Percentiles rank a stretch among this genome's conserved stretches.
These are phyloP conservation scores for Lanius ludovicianus DNA, from an alignment of 2,113 vertebrate species.

Conservation along the genomic window DNA sequence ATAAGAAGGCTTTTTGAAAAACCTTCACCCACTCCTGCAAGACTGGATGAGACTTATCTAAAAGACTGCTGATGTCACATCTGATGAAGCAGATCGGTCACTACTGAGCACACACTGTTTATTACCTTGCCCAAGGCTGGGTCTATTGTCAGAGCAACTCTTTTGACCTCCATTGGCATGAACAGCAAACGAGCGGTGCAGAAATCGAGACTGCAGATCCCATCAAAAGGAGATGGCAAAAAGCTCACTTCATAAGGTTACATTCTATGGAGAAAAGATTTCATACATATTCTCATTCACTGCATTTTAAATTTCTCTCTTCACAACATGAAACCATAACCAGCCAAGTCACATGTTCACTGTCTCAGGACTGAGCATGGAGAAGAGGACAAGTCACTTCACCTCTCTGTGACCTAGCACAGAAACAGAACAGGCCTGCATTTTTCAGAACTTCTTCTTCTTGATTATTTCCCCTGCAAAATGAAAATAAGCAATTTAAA, in stretches of 20 bases:
- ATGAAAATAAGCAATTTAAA: slow-evolving; percentile 64
- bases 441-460: slow-evolving; percentile 36
- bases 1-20: neutral
- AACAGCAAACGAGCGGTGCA: accelerated
- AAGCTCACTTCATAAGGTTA: neutral
- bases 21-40: neutral
- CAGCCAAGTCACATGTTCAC: neutral
- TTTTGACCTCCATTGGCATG: neutral
- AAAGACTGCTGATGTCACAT: neutral
- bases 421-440: neutral
- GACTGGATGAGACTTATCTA: neutral
- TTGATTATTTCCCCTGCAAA: slow-evolving; percentile 57
- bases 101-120: slow-evolving; percentile 20
- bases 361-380: neutral
- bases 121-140: slow-evolving; percentile 11
- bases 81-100: slow-evolving; percentile 27
- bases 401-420: neutral
- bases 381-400: neutral
- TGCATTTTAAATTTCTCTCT: neutral
- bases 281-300: neutral
- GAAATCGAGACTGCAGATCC: neutral
- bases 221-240: neutral
- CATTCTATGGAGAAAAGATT: neutral
- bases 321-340: neutral
- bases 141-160: neutral